Percentiles rank a stretch among this genome's conserved stretches.
These are phyloP conservation scores for Tachina lurida DNA, from an alignment of 2,888 invertebrate species.

Conservation along the genomic window DNA sequence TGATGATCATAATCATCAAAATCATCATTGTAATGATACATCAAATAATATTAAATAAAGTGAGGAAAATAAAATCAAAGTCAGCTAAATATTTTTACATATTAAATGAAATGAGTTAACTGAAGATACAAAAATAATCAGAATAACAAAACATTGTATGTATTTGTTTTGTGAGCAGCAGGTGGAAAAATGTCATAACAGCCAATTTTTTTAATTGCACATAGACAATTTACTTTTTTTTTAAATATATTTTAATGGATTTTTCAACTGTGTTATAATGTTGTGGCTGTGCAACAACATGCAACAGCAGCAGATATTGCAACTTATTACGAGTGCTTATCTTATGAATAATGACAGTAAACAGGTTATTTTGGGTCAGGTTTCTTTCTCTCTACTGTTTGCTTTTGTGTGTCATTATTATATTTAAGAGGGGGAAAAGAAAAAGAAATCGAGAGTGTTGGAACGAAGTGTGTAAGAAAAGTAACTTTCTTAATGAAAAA, in stretches of 20 bases:
- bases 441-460: neutral
- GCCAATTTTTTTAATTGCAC: constrained; percentile 6
- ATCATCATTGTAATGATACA: too few relatives aligned
- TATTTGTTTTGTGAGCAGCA: neutral
- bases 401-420: neutral
- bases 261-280: constrained; percentile 12
- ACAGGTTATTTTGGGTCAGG: constrained; percentile 67
- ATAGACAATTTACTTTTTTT: neutral
- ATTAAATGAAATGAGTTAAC: constrained; percentile 43
- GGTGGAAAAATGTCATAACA: constrained; percentile 61
- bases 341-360: constrained; percentile 48
- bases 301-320: constrained; percentile 33
- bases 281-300: constrained; percentile 31
- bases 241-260: constrained; percentile 33
- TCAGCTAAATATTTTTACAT: constrained; percentile 30
- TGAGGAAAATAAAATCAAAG: constrained; percentile 31
- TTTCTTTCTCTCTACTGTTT: constrained; percentile 31
- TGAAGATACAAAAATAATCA: constrained; percentile 27
- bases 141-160: constrained; percentile 9
- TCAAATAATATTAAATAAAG: neutral
- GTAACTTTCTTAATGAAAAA: neutral
- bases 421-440: neutral
- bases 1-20: too few relatives aligned
- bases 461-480: neutral
- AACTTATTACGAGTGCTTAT: constrained; percentile 52